Evolutionary conservation across 2,888 invertebrate species (phyloP), one percentile per base, ranked within the genome.

Genomic region (Caenorhabditis drosophilae): DNA sequence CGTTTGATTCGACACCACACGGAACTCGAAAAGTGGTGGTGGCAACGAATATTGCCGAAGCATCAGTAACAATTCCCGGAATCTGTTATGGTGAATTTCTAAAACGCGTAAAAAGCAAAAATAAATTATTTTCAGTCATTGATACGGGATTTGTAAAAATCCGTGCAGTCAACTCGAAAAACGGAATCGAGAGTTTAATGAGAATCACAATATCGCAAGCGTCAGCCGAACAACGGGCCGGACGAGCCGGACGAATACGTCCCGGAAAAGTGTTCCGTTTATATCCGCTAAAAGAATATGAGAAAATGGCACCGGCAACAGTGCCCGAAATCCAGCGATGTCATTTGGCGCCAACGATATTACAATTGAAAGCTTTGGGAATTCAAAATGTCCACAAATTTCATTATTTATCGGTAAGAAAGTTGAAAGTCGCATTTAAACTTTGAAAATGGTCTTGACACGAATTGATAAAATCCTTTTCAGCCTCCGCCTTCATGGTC

Each of bases 101-200:
- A 38, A 38, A 50, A 45, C 68, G 20, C 23, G 16, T 31, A 12
- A 64, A 64, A 78, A 59, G 11, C 11, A n/a, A 4, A 4, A 36
- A 15, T 4, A 12, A 15, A 36, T 15, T 4, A 18, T 50, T 85
- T 86, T 36, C 84, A 92, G 94, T 96, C 51, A 89, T 97, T 53
- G 98, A 98, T 84, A 89, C 92, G 84, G 97, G 97, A 1, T 98
- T 93, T 86, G 93, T 94, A 48, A 97, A 96, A 86, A 85, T 95
- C 75, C 90, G 91, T 20, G 93, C 92, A 88, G 94, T 91, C 84
- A 91, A 93, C 78, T 89, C 90, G 0, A 88, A 89, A 2, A 89
- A 91, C 11, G 91, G 91, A 15, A 91, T 92, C 0, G 83, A 83
- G 36, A 67, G 75, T 0, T 55, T 83, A 46, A 79, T 83, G 76